Evolutionary conservation across 2,888 invertebrate genomes (phyloP).

Genomic region (Sphecodes monilicornis): DNA sequence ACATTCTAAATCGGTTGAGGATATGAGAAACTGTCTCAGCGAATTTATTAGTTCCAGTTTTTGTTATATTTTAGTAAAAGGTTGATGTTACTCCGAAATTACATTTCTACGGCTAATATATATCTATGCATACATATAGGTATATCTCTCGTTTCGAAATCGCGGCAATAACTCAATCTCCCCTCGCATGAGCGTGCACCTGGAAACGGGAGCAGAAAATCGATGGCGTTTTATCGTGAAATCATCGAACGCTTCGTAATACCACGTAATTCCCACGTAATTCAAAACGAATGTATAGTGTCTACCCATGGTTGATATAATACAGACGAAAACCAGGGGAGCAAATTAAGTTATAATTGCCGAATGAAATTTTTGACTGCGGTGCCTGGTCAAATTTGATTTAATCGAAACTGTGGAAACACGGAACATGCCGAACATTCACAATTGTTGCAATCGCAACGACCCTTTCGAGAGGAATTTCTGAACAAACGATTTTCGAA

Average conservation of each 20-base stretch:
- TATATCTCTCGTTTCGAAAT: slow-evolving; percentile 1
- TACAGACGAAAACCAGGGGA: neutral
- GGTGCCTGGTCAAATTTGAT: neutral
- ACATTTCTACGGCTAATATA: neutral
- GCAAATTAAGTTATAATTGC: neutral
- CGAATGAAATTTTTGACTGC: neutral
- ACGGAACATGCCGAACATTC: neutral
- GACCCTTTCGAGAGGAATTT: neutral
- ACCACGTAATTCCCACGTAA: neutral
- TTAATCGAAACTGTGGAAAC: neutral
- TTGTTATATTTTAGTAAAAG: neutral
- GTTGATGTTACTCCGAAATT: neutral
- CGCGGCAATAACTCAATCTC: slow-evolving; percentile 8
- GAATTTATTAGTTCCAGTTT: too few species aligned
- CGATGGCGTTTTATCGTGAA: slow-evolving; percentile 10
- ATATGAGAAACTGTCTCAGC: too few species aligned
- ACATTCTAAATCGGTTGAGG: too few species aligned
- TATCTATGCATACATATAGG: neutral
- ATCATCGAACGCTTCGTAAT: neutral
- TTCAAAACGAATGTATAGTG: neutral
- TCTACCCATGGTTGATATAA: neutral
- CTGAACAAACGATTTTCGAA: neutral
- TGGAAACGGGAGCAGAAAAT: neutral
- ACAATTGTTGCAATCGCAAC: neutral
- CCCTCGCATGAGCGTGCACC: neutral